Percentiles rank a stretch among this genome's conserved stretches.
Conservation (phyloP, 2,797 vertebrate species). For the Scomberomorus guttatus region DNA sequence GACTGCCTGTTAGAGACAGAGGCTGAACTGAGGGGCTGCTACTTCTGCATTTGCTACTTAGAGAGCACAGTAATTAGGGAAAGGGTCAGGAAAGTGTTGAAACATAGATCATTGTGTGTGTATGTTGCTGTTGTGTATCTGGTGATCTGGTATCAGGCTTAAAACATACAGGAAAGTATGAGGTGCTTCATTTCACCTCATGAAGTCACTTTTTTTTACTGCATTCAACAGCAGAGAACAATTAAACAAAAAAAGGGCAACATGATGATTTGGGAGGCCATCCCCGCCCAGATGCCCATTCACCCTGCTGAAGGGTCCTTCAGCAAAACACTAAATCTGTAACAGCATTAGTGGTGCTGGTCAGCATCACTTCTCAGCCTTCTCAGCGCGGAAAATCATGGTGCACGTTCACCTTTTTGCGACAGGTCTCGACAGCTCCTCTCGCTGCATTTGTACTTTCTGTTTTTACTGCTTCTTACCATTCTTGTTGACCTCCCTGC, state of each 20-base stretch:
- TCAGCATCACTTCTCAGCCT: conserved; percentile 47
- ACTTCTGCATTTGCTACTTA: not conserved
- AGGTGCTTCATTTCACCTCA: not conserved
- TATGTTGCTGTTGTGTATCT: conserved; percentile 1
- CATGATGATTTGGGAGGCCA: conserved; percentile 31
- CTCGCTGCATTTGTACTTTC: not conserved
- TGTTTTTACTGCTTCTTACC: conserved; percentile 5
- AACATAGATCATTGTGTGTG: conserved; percentile 7
- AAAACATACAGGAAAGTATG: not conserved
- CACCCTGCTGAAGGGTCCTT: conserved; percentile 57
- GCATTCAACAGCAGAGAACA: conserved; percentile 25
- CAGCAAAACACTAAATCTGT: conserved; percentile 47
- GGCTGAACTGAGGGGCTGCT: not conserved
- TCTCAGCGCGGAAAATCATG: not conserved
- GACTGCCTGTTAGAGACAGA: no score
- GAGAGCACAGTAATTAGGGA: no score
- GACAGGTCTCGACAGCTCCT: not conserved
- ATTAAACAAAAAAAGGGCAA: conserved; percentile 44
- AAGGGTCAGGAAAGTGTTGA: not conserved
- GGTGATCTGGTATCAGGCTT: not conserved
- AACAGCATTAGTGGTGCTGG: conserved; percentile 44
- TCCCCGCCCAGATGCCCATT: conserved; percentile 31
- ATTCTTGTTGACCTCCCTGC: conserved; percentile 21
- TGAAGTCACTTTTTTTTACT: conserved; percentile 11
- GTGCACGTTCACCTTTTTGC: no score